Evolutionary conservation across 2,888 invertebrate genomes (phyloP), one percentile per base, ranked within the genome.

Genomic region (Alloplasta piceator): DNA sequence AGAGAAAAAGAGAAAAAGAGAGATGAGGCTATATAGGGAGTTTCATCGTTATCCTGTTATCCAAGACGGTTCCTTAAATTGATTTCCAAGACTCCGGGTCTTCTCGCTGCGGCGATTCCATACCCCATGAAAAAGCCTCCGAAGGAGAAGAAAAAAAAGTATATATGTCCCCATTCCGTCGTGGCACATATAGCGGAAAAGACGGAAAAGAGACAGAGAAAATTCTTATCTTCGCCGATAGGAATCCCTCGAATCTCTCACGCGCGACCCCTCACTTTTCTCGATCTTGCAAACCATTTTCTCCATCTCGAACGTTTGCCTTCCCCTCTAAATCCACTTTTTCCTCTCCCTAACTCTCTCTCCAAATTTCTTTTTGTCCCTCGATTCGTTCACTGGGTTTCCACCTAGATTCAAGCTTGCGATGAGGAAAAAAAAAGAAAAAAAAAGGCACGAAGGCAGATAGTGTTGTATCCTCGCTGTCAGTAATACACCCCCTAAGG

Each of bases 61-160:
- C 89, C 89, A 68, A 84, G 84, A 80, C 85, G 87, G 87, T 89
- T 88, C 87, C 88, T 88, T 85, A 90, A 91, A 91, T 91, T 91
- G 91, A 91, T 91, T 91, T 86, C 87, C 81, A 88, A 87, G 84
- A 86, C 85, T 87, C 80, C 26, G 26, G 86, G 78, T 84, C 85
- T 86, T 83, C 84, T 84, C 77, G 39, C 82, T 72, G 73, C 73
- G 26, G 26, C 26, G 26, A 26, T 26, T 26, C 26, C 26, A 26
- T 26, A 71, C 77, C 82, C 80, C 74, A 60, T 64, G 52, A 67
- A 74, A 50, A 41, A 41, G 41, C 43, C 67, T 64, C 73, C 60
- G 60, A 78, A 75, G 67, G 12, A 60, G 70, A 78, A 52, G 63
- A 73, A 61, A 64, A 76, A 68, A 63, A 78, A 71, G 80, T 43